Conservation (phyloP, 2,113 vertebrate genomes). For the Odocoileus virginianus region DNA sequence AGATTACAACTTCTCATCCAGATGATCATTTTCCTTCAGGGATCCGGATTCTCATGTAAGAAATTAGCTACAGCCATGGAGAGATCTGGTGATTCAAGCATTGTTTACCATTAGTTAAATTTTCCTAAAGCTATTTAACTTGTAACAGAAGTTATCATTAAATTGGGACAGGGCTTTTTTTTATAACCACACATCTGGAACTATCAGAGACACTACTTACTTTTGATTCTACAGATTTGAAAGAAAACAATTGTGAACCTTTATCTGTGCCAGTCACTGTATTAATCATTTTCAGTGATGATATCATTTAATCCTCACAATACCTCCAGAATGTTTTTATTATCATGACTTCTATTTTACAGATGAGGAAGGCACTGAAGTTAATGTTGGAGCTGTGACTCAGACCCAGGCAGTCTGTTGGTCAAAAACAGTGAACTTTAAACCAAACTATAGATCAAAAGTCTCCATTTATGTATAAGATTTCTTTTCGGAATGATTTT, state of each 20-base stretch:
- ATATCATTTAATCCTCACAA: slow-evolving; percentile 35
- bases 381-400: not conserved
- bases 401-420: not conserved
- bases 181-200: slow-evolving; percentile 26
- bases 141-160: slow-evolving; percentile 8
- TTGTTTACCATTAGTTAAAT: slow-evolving; percentile 45
- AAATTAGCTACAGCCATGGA: not conserved
- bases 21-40: slow-evolving; percentile 49
- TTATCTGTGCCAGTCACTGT: slow-evolving; percentile 20
- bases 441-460: not conserved
- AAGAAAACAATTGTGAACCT: slow-evolving; percentile 24
- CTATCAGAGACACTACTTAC: not conserved
- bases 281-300: slow-evolving; percentile 51
- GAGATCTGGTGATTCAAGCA: not conserved
- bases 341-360: not conserved
- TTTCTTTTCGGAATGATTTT: not conserved
- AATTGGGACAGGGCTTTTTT: not conserved
- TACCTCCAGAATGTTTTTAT: not conserved
- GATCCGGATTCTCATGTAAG: slow-evolving; percentile 38
- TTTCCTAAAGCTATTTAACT: slow-evolving; percentile 46
- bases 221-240: not conserved
- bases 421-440: not conserved
- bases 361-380: not conserved
- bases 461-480: not conserved
- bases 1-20: slow-evolving; percentile 40